Percentiles rank a stretch among this genome's conserved stretches.
phyloP scores from a whole-genome alignment of 2,888 invertebrate genomes.

The Malachius bipustulatus region DNA sequence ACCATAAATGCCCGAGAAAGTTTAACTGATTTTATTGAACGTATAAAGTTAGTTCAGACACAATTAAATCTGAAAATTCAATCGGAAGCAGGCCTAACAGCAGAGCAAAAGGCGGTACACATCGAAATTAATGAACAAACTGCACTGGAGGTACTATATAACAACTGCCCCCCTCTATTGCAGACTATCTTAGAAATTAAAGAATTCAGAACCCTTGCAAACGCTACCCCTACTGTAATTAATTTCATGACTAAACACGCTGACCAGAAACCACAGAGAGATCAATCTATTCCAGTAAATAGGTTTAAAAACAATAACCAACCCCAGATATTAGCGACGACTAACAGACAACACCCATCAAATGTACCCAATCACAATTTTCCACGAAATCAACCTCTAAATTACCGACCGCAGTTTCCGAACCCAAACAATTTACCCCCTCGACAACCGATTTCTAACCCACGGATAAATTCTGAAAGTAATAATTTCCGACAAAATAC shows the following conservation, averaged over 20 bases:
- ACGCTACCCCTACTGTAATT: background rate
- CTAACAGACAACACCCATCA: too few relatives aligned
- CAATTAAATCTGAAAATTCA: background rate
- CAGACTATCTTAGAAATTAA: constrained; percentile 2
- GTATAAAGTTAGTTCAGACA: background rate
- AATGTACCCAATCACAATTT: too few relatives aligned
- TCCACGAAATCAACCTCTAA: too few relatives aligned
- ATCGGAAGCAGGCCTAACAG: background rate
- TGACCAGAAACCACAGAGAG: too few relatives aligned
- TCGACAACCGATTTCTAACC: too few relatives aligned
- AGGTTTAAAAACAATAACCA: too few relatives aligned
- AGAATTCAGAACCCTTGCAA: background rate
- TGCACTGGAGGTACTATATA: constrained; percentile 1
- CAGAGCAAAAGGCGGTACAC: background rate
- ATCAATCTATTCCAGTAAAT: too few relatives aligned
- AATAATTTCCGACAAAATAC: too few relatives aligned
- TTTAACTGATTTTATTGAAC: background rate
- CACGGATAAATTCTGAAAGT: too few relatives aligned
- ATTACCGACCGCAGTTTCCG: too few relatives aligned
- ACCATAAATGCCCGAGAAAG: background rate
- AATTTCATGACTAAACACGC: background rate
- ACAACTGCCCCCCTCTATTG: background rate
- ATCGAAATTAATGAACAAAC: background rate
- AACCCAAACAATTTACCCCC: too few relatives aligned
- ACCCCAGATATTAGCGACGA: too few relatives aligned